These are phyloP conservation scores for Ptiloglossa arizonensis DNA, from an alignment of 1,140 invertebrate genomes.

Conservation along the genomic window DNA sequence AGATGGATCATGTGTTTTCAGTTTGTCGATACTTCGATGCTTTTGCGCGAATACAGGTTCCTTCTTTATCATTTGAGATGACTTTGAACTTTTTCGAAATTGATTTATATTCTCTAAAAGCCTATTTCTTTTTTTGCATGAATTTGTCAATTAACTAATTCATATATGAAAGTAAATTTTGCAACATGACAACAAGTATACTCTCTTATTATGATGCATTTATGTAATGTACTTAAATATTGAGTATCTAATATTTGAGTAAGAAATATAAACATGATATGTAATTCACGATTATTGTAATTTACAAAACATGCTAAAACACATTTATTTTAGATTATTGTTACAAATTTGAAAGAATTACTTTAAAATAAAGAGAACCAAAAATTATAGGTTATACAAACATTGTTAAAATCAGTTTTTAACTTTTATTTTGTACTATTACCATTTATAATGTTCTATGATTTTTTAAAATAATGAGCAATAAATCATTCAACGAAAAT, in stretches of 20 bases:
- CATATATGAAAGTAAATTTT: background rate
- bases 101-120: background rate
- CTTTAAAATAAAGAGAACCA: background rate
- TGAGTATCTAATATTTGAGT: background rate
- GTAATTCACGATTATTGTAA: background rate
- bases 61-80: constrained; percentile 53
- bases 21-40: constrained; percentile 56
- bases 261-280: background rate
- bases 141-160: background rate
- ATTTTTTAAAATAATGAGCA: background rate
- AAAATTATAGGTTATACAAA: constrained; percentile 7
- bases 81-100: background rate
- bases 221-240: background rate
- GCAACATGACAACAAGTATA: background rate
- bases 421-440: background rate
- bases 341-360: background rate
- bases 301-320: background rate
- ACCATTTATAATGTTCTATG: background rate
- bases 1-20: constrained; percentile 71
- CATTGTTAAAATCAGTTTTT: background rate
- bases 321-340: background rate
- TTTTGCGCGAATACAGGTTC: constrained; percentile 36
- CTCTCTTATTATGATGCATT: background rate
- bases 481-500: background rate
- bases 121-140: background rate